Conservation (phyloP, 2,888 invertebrate genomes). For the Drosophila mettleri region DNA sequence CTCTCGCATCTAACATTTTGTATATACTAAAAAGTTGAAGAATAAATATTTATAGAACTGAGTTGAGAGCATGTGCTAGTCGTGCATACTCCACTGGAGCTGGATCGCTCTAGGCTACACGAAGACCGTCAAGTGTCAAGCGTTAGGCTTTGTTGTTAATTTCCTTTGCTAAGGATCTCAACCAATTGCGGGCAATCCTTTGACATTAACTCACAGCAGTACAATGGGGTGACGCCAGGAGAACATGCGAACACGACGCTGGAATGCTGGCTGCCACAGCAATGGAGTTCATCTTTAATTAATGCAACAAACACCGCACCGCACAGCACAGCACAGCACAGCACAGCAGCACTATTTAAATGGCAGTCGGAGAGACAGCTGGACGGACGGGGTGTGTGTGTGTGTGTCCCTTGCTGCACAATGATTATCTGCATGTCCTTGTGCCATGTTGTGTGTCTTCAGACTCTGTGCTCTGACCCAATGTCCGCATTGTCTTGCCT, state of each 20-base stretch:
- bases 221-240: conserved; percentile 38
- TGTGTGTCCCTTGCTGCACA: conserved; percentile 22
- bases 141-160: conserved; percentile 35
- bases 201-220: conserved; percentile 61
- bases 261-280: conserved; percentile 37
- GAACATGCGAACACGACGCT: conserved; percentile 28
- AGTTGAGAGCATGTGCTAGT: background rate
- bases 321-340: conserved; percentile 35
- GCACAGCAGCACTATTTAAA: conserved; percentile 57
- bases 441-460: conserved; percentile 25
- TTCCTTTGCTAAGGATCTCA: conserved; percentile 33
- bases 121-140: conserved; percentile 28
- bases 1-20: no score
- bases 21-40: no score
- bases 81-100: background rate
- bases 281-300: conserved; percentile 68
- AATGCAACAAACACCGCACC: conserved; percentile 53
- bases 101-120: background rate
- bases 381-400: conserved; percentile 5
- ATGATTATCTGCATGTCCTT: conserved; percentile 25
- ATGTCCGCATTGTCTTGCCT: conserved; percentile 50
- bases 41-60: no score
- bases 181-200: conserved; percentile 61
- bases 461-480: conserved; percentile 7
- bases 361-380: conserved; percentile 28